Evolutionary conservation across 2,888 invertebrate genomes (phyloP), one percentile per base, ranked within the genome.

Genomic region (Harpagoxenus sublaevis): DNA sequence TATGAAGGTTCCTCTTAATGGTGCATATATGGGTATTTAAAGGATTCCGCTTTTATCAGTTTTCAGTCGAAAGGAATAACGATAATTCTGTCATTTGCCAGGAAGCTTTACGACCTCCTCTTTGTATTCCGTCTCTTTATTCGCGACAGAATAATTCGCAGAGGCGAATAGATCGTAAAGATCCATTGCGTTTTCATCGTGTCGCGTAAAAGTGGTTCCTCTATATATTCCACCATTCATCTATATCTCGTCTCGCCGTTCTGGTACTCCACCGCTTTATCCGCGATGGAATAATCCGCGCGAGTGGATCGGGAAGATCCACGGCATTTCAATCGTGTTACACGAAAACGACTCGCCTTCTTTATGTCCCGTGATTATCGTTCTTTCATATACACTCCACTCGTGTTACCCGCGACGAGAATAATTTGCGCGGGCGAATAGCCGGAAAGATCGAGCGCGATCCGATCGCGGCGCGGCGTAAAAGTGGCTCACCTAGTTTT

Each of bases 401-500:
- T n/a, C 51, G 23, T 12, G 51, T 48, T 62, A 55, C 2, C 48
- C 55, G 48, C 53, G 78, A 65, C 62, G 45, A 23, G 83, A 83
- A 77, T 65, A 83, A 78, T 65, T 65, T 35, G 55, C 78, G 65
- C 78, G 65, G 48, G 55, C 39, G 63, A 83, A 83, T 35, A 78
- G 53, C 68, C 68, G 77, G 77, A 71, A 71, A 79, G 73, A 79
- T 60, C 45, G 23, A 60, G 73, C 39, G 79, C 79, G 73, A 73
- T 79, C 60, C 71, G 73, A 82, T 82, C 42, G 45, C 63, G 53
- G 53, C 28, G 53, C 51, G n/a, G 77, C 31, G 75, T 75, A 82
- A 82, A 82, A 82, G 81, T 84, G 63, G 84, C 28, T 82, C 77
- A 82, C 77, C 81, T 83, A 65, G 65, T 84, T 83, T 68, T 68